These are phyloP conservation scores for Zaprionus obscuricornis DNA, from an alignment of 2,888 invertebrate genomes.

Conservation along the genomic window DNA sequence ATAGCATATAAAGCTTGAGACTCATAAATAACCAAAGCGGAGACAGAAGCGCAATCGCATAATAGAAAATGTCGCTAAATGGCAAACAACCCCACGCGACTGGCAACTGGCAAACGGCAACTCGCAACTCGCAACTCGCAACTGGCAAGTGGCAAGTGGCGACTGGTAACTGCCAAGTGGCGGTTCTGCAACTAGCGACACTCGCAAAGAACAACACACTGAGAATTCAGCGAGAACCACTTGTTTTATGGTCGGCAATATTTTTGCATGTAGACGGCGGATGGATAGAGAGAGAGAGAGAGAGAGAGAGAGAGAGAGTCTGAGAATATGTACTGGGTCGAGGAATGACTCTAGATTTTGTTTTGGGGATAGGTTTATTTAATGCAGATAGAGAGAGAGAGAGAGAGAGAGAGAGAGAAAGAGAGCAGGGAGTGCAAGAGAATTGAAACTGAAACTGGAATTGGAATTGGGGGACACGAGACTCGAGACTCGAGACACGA, in stretches of 20 bases:
- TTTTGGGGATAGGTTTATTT: not conserved
- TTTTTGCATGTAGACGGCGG: slow-evolving; percentile 67
- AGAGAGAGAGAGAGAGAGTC: no score
- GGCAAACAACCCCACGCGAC: slow-evolving; percentile 46
- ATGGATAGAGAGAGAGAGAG: not conserved
- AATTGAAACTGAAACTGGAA: no score
- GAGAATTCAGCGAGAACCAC: slow-evolving; percentile 43
- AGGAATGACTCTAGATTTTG: no score
- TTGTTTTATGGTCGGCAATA: slow-evolving; percentile 73
- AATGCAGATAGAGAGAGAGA: no score
- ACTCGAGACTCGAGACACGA: slow-evolving; percentile 5
- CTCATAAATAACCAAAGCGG: slow-evolving; percentile 35
- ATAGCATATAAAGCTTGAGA: slow-evolving; percentile 17
- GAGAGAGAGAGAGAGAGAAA: no score
- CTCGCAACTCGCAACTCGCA: no score
- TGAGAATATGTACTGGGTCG: no score
- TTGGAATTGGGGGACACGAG: not conserved
- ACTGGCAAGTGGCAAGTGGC: no score
- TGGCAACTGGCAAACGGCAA: not conserved
- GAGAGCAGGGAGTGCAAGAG: not conserved
- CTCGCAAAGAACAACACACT: slow-evolving; percentile 23
- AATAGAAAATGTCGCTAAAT: slow-evolving; percentile 67
- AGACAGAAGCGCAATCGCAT: slow-evolving; percentile 56
- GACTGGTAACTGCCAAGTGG: no score
- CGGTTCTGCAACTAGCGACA: slow-evolving; percentile 1